Evolutionary conservation across 2,113 vertebrate genomes (phyloP).

Genomic region (Hemicordylus capensis): DNA sequence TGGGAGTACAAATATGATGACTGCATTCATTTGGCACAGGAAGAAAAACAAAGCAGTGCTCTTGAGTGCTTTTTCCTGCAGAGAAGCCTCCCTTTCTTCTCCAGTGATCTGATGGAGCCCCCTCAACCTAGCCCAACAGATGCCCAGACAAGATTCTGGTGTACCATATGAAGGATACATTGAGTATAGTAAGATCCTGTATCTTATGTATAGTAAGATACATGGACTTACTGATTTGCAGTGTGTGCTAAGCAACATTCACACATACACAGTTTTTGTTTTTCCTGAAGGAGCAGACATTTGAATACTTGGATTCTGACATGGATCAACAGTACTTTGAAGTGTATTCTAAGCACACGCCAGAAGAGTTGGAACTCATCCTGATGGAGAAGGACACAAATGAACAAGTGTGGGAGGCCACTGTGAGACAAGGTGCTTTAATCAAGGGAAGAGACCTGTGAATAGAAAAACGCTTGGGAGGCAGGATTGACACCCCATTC

Average conservation of each 20-base stretch:
- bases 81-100: no score
- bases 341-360: neutral
- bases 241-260: neutral
- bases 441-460: neutral
- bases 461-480: no score
- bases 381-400: neutral
- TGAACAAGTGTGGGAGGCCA: neutral
- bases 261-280: neutral
- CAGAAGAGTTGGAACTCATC: neutral
- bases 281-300: neutral
- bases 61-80: no score
- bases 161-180: no score
- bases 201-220: no score
- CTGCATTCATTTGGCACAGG: no score
- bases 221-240: neutral
- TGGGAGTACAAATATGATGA: no score
- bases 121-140: no score
- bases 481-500: neutral
- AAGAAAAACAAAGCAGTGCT: no score
- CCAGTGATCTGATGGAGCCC: no score
- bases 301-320: neutral
- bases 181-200: no score
- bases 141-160: no score
- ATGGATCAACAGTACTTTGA: neutral
- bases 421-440: neutral